Percentiles rank a stretch among this genome's conserved stretches.
phyloP scores from a whole-genome alignment of 2,888 invertebrate species.

The Eristalis intricaria region DNA sequence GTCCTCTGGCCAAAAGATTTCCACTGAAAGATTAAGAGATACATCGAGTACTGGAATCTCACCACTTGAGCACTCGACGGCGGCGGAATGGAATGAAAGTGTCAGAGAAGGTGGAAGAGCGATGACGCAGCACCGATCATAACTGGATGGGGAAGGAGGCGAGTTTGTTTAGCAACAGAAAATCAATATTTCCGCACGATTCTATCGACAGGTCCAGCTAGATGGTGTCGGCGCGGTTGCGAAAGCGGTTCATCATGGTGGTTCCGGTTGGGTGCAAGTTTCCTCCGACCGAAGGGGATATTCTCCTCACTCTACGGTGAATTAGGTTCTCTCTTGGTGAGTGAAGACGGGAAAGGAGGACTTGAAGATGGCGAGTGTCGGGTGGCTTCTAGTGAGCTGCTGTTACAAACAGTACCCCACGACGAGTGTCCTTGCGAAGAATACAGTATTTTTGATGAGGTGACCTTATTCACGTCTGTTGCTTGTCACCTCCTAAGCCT shows the following conservation, averaged over 20 bases:
- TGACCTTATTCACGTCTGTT: no score
- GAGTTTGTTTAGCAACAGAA: conserved; percentile 40
- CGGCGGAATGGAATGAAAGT: conserved; percentile 36
- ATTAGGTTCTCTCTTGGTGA: neutral
- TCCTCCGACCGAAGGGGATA: conserved; percentile 8
- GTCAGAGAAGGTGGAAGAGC: conserved; percentile 15
- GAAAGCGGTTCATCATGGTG: neutral
- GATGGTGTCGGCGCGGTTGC: conserved; percentile 26
- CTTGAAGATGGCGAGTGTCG: no score
- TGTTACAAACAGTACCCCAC: no score
- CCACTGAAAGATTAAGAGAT: conserved; percentile 40
- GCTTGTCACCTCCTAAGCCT: no score
- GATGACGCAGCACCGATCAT: neutral
- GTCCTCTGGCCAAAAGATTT: conserved; percentile 32
- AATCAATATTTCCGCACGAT: conserved; percentile 58
- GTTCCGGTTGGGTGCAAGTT: neutral
- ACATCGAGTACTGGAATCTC: conserved; percentile 7
- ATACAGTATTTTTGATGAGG: no score
- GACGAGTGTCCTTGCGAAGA: no score
- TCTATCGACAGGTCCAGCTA: conserved; percentile 8
- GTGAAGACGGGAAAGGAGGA: no score
- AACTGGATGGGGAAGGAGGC: neutral
- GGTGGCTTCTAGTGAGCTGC: no score
- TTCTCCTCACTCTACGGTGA: conserved; percentile 14
- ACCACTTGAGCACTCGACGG: conserved; percentile 33